phyloP scores from a whole-genome alignment of 2,797 vertebrate genomes.

The Valencia hispanica region DNA sequence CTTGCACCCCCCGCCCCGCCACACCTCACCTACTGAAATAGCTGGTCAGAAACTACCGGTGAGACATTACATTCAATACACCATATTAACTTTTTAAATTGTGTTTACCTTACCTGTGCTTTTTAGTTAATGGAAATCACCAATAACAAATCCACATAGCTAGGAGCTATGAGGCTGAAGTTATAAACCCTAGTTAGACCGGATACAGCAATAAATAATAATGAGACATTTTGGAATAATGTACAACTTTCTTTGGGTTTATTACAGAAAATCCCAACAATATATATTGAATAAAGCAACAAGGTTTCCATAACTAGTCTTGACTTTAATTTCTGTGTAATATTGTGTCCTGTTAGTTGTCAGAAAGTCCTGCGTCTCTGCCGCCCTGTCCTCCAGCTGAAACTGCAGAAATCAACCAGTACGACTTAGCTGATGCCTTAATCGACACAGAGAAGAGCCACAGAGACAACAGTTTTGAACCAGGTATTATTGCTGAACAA shows the following conservation, averaged over 20 bases:
- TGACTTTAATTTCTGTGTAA: background rate
- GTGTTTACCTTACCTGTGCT: background rate
- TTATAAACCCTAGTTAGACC: background rate
- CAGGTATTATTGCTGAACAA: slow-evolving; percentile 57
- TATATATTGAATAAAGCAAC: background rate
- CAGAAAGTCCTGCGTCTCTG: slow-evolving; percentile 84
- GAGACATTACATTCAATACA: slow-evolving; percentile 22
- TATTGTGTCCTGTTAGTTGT: slow-evolving; percentile 63
- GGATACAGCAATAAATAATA: background rate
- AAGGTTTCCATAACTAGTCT: background rate
- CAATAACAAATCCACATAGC: background rate
- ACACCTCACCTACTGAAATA: slow-evolving; percentile 90
- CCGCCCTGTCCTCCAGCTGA: slow-evolving; percentile 87
- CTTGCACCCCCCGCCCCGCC: slow-evolving; percentile 87
- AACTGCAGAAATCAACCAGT: slow-evolving; percentile 92
- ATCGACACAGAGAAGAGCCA: slow-evolving; percentile 88
- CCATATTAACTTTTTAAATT: background rate
- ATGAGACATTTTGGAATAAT: too few species aligned
- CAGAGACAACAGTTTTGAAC: slow-evolving; percentile 70
- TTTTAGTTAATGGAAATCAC: background rate
- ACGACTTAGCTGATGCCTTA: slow-evolving; percentile 90
- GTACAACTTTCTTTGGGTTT: too few species aligned
- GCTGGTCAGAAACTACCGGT: slow-evolving; percentile 92
- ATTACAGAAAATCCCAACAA: background rate
- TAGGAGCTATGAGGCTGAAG: background rate